Evolutionary conservation across 2,888 invertebrate genomes (phyloP), one percentile per base, ranked within the genome.

Genomic region (Graphium colonna): DNA sequence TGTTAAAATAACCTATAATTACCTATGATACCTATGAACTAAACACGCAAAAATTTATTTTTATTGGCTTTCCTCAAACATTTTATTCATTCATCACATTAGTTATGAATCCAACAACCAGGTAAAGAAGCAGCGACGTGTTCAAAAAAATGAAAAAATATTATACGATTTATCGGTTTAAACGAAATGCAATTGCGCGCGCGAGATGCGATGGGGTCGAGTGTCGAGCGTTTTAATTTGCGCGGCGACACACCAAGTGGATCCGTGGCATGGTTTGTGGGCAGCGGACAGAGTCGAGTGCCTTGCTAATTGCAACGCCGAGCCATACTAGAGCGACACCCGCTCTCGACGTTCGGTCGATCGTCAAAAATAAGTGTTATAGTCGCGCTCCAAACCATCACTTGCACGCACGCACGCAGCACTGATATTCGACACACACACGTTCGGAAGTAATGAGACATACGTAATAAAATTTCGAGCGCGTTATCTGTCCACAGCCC

Each of bases 171-270:
- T 69, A 76, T 73, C 71, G 76, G 71, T 79, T 3, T 77, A 68
- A 77, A 76, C 79, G 77, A 79, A 81, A 79, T 73, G 75, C 76
- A 75, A 72, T 76, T 79, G 21, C 21, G 21, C 21, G 21, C 70
- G 79, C 33, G 79, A 79, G 69, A 73, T 66, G 75, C 73, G 78
- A 84, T 81, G 73, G 69, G 72, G 79, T 85, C 75, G 76, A 88
- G 88, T 78, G 83, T 70, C 69, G 77, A 21, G 21, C 78, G 82
- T 88, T 89, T 89, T 87, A 89, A 88, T 88, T 89, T 88, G 85
- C 83, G 82, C 80, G 82, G 82, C 85, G 88, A 84, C 86, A 87
- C 78, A 83, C 75, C n/a, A 75, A 88, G 86, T 83, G 84, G 81
- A 71, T 76, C 76, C 69, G 76, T 71, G 78, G 73, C 67, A 75